phyloP scores from a whole-genome alignment of 2,797 vertebrate species.

The Strix occidentalis region DNA sequence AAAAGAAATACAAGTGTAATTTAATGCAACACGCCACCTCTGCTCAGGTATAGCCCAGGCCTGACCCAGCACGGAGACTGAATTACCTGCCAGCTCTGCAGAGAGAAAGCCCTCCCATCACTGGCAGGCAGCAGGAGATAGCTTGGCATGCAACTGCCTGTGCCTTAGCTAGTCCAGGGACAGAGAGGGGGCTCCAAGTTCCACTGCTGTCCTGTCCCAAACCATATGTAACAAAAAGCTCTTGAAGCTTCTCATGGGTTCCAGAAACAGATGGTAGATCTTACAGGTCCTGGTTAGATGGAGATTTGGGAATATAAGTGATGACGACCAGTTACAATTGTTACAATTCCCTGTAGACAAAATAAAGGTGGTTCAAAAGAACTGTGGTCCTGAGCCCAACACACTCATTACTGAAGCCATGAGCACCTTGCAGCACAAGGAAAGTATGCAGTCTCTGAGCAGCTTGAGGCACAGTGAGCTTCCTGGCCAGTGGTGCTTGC shows the following conservation, averaged over 20 bases:
- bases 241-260: too few relatives aligned
- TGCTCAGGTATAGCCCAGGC: neutral
- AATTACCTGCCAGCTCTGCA: slow-evolving; percentile 20
- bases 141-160: neutral
- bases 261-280: too few relatives aligned
- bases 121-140: slow-evolving; percentile 6
- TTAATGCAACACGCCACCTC: slow-evolving; percentile 12
- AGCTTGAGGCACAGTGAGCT: neutral
- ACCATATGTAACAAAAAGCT: neutral
- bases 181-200: neutral
- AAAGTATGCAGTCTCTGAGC: fast-evolving
- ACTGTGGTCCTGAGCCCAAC: neutral
- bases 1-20: slow-evolving; percentile 41
- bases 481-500: neutral
- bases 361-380: neutral
- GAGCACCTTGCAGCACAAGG: neutral
- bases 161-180: slow-evolving; percentile 21
- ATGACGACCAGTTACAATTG: neutral
- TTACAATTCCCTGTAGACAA: neutral
- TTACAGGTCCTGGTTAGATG: too few relatives aligned
- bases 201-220: neutral
- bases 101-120: neutral
- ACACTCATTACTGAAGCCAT: neutral
- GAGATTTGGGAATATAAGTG: too few relatives aligned
- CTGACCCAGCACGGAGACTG: slow-evolving; percentile 1